These are phyloP conservation scores for Uromys caudimaculatus DNA, from an alignment of 2,797 vertebrate genomes.

Conservation along the genomic window DNA sequence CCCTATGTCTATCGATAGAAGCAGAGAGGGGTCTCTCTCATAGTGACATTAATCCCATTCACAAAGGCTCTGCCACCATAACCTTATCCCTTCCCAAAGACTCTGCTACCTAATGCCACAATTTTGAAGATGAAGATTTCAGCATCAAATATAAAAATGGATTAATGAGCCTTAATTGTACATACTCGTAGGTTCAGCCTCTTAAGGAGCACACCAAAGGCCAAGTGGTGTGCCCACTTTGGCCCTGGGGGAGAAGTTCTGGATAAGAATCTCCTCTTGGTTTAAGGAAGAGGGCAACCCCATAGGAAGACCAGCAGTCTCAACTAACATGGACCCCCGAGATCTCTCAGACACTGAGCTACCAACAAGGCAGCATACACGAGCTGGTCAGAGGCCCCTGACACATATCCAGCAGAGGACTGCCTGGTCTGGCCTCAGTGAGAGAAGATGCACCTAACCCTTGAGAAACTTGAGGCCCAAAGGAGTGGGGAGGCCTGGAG, in stretches of 20 bases:
- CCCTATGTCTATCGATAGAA: not conserved
- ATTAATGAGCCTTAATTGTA: not conserved
- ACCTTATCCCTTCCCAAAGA: not conserved
- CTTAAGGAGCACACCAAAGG: not conserved
- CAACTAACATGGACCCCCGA: not conserved
- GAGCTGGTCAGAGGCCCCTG: not conserved
- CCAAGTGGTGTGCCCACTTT: not conserved
- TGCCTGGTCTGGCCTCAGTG: not conserved
- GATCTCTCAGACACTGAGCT: not conserved
- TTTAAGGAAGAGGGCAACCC: not conserved
- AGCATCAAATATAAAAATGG: not conserved
- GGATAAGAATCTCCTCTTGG: not conserved
- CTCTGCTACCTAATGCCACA: too few relatives aligned
- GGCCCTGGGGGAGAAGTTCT: not conserved
- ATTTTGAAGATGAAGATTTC: not conserved
- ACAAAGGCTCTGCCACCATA: not conserved
- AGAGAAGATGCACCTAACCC: not conserved
- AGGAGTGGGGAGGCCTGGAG: not conserved
- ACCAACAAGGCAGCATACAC: not conserved
- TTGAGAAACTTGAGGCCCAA: not conserved
- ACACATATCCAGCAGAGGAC: not conserved
- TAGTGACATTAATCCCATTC: not conserved
- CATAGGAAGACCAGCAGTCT: not conserved
- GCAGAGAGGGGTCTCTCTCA: not conserved
- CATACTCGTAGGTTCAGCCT: not conserved